Conservation (phyloP, 2,888 invertebrate genomes). For the Hirtodrosophila confusa region DNA sequence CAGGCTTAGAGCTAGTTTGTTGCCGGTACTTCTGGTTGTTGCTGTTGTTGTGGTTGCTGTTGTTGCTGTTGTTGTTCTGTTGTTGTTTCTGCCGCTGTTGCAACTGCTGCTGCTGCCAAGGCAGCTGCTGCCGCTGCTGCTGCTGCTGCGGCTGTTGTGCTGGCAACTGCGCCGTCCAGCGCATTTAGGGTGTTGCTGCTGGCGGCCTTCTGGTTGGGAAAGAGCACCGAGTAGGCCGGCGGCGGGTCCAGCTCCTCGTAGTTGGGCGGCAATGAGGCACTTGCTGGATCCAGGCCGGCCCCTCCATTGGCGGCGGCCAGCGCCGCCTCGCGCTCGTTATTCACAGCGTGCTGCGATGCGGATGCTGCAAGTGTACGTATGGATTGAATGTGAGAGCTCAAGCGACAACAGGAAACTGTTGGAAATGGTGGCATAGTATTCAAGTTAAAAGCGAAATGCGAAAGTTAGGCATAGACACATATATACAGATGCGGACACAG, state of each 20-base stretch:
- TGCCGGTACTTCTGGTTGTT: slow-evolving; percentile 38
- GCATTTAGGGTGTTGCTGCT: slow-evolving; percentile 74
- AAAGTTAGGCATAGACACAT: slow-evolving; percentile 50
- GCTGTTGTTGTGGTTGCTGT: slow-evolving; percentile 25
- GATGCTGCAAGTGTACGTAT: slow-evolving; percentile 83
- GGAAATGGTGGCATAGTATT: slow-evolving; percentile 1
- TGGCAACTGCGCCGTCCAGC: slow-evolving; percentile 60
- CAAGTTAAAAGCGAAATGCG: slow-evolving; percentile 28
- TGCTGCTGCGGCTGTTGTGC: slow-evolving; percentile 48
- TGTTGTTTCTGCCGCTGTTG: slow-evolving; percentile 25
- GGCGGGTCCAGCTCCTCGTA: slow-evolving; percentile 88
- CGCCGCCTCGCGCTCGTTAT: slow-evolving; percentile 82
- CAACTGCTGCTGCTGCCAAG: slow-evolving; percentile 33
- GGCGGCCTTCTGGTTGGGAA: slow-evolving; percentile 85
- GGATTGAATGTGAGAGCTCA: slow-evolving; percentile 81
- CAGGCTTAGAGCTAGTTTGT: slow-evolving; percentile 67
- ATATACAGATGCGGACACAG: slow-evolving; percentile 18
- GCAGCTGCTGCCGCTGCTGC: slow-evolving; percentile 43
- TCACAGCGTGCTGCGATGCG: slow-evolving; percentile 82
- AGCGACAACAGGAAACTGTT: slow-evolving; percentile 79
- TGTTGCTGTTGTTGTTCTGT: slow-evolving; percentile 20
- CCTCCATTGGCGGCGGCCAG: slow-evolving; percentile 73
- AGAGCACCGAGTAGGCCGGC: slow-evolving; percentile 88
- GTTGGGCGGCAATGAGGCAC: slow-evolving; percentile 85
- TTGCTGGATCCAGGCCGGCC: slow-evolving; percentile 68